Evolutionary conservation across 1,140 invertebrate genomes (phyloP), one percentile per base, ranked within the genome.

Genomic region (Lerema accius): DNA sequence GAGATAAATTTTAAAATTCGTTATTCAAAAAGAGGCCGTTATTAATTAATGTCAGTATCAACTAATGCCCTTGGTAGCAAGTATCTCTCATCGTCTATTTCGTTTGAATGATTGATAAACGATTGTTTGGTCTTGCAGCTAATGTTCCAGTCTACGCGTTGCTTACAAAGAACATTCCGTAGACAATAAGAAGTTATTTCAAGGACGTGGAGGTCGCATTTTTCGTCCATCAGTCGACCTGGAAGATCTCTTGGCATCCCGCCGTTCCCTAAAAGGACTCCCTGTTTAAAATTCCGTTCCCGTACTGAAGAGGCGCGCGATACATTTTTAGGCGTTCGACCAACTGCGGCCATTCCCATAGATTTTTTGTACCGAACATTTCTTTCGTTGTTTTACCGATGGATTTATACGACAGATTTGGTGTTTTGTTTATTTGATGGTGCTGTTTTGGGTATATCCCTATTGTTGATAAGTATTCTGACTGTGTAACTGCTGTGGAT

Each of bases 211-310:
- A 58, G 53, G 53, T 58, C 63, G 42, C 42, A 35, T 56, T 65
- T 68, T 68, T 56, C 39, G 53, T 56, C 58, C 23, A 58, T 53
- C 65, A 50, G 45, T 67, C 51, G 17, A 70, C 69, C 62, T 67
- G 42, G n/a, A 61, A 48, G 68, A 43, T 49, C 50, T 45, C 50
- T 23, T 64, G 69, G 67, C 68, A 71, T 74, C 71, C 69, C 67
- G 56, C 56, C 62, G 69, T 59, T 60, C 82, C 77, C 73, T 83
- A 66, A 74, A 75, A 78, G 76, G 83, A 74, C 63, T 69, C 40
- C 65, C 76, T 85, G 56, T 78, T 86, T 86, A 79, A 86, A 76
- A 87, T 87, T 87, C 84, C 79, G 35, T 65, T 77, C 73, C 66
- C 82, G 84, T 87, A 71, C 70, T 32, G 51, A 43, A 61, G 61